Conservation (phyloP, 2,113 vertebrate species). For the Tautogolabrus adspersus region DNA sequence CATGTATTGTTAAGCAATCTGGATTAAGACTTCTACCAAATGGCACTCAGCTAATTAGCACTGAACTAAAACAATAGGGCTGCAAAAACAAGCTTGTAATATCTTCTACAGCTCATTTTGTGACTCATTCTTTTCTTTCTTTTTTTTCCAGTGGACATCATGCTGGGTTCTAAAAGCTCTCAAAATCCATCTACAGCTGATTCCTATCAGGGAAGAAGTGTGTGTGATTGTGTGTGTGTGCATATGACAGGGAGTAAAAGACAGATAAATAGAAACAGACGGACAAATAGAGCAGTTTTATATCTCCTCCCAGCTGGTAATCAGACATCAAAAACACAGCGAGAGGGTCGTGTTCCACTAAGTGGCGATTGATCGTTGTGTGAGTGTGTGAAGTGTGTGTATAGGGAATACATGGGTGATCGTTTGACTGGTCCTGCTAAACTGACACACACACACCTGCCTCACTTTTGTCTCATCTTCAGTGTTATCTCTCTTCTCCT, state of each 20-base stretch:
- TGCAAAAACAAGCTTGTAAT: constrained; percentile 5
- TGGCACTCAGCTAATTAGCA: constrained; percentile 35
- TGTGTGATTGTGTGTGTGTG: constrained; percentile 41
- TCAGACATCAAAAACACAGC: constrained; percentile 70
- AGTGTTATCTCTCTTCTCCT: constrained; percentile 57
- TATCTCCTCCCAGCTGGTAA: constrained; percentile 65
- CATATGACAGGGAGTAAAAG: constrained; percentile 35
- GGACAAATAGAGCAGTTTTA: constrained; percentile 63
- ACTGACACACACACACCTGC: constrained; percentile 32
- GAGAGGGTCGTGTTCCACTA: constrained; percentile 63
- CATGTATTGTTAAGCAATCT: background rate
- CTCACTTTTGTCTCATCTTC: constrained; percentile 56
- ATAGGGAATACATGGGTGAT: constrained; percentile 52
- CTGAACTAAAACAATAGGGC: background rate
- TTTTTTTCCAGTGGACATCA: constrained; percentile 24
- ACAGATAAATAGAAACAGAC: constrained; percentile 49
- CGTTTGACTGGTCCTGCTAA: constrained; percentile 47
- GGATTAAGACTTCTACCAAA: constrained; percentile 20
- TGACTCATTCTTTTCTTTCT: constrained; percentile 41
- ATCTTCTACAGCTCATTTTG: constrained; percentile 35
- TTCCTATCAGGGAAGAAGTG: background rate
- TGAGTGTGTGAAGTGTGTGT: constrained; percentile 42
- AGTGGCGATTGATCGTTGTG: constrained; percentile 72
- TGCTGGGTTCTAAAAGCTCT: constrained; percentile 40
- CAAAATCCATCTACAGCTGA: constrained; percentile 18